These are phyloP conservation scores for Melanchra persicariae DNA, from an alignment of 2,888 invertebrate species.

Conservation along the genomic window DNA sequence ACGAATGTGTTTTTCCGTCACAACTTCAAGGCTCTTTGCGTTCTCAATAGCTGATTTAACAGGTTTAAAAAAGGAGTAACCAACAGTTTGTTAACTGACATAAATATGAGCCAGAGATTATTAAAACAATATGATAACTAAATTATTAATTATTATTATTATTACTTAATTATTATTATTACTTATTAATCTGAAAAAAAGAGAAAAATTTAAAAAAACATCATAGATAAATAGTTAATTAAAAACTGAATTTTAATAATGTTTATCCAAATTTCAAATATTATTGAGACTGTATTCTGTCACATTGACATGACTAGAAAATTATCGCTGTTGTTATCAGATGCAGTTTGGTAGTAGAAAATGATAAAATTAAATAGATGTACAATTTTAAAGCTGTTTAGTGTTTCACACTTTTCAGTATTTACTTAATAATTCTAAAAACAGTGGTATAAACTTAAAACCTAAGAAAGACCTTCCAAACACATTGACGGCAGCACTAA, in stretches of 20 bases:
- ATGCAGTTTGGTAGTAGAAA: not conserved
- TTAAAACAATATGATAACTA: not conserved
- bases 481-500: not conserved
- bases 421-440: not conserved
- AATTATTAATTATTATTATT: too few species aligned
- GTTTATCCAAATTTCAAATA: not conserved
- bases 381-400: not conserved
- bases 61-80: conserved; percentile 80
- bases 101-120: conserved; percentile 14
- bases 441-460: not conserved
- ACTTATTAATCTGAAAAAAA: not conserved
- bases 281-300: not conserved
- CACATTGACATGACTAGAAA: not conserved
- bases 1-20: conserved; percentile 67
- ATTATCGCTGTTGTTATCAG: not conserved
- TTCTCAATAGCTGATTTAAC: conserved; percentile 87
- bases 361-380: not conserved
- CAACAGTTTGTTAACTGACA: conserved; percentile 70
- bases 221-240: too few species aligned
- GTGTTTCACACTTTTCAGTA: not conserved
- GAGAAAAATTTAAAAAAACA: not conserved
- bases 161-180: too few species aligned
- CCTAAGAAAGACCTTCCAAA: not conserved
- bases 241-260: not conserved
- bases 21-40: conserved; percentile 72